Conservation (phyloP, 2,113 vertebrate species). For the Tauraco erythrolophus region DNA sequence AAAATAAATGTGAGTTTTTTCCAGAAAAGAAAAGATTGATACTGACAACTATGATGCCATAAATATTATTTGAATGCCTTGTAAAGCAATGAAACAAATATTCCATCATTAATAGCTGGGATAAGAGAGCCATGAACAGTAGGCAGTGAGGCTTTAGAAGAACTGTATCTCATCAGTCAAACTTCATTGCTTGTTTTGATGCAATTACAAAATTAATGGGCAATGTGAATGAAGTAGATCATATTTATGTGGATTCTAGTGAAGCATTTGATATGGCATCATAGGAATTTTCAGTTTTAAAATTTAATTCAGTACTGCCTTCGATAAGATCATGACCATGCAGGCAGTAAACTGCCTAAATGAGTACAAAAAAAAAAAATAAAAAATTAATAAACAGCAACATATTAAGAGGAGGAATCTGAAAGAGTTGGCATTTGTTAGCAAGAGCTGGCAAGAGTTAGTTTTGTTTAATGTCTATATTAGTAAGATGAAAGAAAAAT, state of each 20-base stretch:
- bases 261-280: not conserved
- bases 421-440: not conserved
- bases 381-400: not conserved
- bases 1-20: not conserved
- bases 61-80: not conserved
- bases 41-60: not conserved
- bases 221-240: not conserved
- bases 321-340: not conserved
- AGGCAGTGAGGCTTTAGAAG: not conserved
- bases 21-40: not conserved
- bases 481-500: conserved; percentile 13
- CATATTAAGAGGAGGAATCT: not conserved
- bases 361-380: not conserved
- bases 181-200: conserved; percentile 30
- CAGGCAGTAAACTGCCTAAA: not conserved
- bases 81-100: conserved; percentile 22
- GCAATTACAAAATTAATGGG: conserved; percentile 39
- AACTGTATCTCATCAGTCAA: conserved; percentile 22
- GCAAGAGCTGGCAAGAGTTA: not conserved
- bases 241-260: not conserved
- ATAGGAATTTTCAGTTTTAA: conserved; percentile 17
- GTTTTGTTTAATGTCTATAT: conserved; percentile 16
- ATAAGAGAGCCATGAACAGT: not conserved
- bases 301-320: not conserved
- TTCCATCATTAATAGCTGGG: not conserved